Conservation (phyloP, 1,140 invertebrate genomes). For the Metopolophium dirhodum region DNA sequence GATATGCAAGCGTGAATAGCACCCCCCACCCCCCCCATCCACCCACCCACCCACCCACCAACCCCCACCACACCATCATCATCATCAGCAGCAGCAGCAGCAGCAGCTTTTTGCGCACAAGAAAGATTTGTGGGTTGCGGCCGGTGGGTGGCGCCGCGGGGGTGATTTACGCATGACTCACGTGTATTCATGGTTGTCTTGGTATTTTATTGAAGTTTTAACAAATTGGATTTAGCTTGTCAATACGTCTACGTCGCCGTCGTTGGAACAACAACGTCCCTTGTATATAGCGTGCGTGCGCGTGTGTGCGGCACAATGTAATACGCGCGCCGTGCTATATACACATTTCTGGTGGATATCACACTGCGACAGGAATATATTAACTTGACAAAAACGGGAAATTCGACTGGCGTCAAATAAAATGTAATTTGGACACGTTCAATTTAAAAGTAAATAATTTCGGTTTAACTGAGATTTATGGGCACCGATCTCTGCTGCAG, state of each 20-base stretch:
- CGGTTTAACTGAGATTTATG: constrained; percentile 57
- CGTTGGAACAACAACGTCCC: constrained; percentile 30
- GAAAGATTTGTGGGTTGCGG: background rate
- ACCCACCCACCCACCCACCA: too few species aligned
- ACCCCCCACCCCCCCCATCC: too few species aligned
- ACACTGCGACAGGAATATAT: constrained; percentile 42
- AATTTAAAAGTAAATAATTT: constrained; percentile 57
- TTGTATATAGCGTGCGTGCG: background rate
- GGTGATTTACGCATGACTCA: constrained; percentile 54
- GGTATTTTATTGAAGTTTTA: constrained; percentile 54
- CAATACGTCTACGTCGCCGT: constrained; percentile 53
- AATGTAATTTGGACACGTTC: constrained; percentile 56
- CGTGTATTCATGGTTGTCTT: constrained; percentile 48
- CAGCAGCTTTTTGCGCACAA: background rate
- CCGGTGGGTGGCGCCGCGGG: background rate
- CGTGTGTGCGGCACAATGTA: background rate
- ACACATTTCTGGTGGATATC: constrained; percentile 19
- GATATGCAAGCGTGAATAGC: background rate
- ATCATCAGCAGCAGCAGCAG: background rate
- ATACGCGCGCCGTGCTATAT: background rate
- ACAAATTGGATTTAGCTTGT: constrained; percentile 56
- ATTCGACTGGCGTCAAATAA: constrained; percentile 57
- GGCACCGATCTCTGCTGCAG: background rate
- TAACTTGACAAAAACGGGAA: constrained; percentile 54
- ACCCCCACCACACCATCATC: too few species aligned